Percentiles rank a stretch among this genome's conserved stretches.
These are phyloP conservation scores for Unio delphinus DNA, from an alignment of 2,888 invertebrate genomes.

Conservation along the genomic window DNA sequence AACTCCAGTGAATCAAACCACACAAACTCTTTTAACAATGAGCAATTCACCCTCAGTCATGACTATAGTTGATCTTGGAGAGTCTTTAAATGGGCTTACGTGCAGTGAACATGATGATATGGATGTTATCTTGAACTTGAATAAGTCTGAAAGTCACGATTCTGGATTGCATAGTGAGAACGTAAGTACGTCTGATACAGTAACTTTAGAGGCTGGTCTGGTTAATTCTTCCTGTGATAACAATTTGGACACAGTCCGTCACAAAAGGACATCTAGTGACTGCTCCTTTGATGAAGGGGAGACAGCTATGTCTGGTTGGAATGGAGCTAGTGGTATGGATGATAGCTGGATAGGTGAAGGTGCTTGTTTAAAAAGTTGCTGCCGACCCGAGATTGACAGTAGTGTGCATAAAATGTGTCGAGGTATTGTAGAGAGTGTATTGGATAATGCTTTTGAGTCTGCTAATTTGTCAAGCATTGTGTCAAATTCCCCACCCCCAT, in stretches of 20 bases:
- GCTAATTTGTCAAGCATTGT: background rate
- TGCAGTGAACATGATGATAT: constrained; percentile 10
- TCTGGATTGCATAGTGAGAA: constrained; percentile 65
- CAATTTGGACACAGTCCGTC: background rate
- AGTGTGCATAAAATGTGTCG: constrained; percentile 22
- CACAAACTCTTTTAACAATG: constrained; percentile 6
- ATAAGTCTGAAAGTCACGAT: constrained; percentile 64
- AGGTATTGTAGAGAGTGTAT: constrained; percentile 30
- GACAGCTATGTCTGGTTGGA: constrained; percentile 1
- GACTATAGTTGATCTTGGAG: constrained; percentile 18
- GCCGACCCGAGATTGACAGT: constrained; percentile 11
- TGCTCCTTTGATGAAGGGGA: constrained; percentile 1
- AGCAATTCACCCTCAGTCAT: constrained; percentile 15
- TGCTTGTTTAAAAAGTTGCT: constrained; percentile 15
- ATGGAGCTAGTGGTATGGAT: background rate
- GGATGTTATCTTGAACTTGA: constrained; percentile 27
- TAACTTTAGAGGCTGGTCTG: constrained; percentile 30
- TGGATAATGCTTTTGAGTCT: constrained; percentile 19
- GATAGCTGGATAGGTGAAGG: background rate
- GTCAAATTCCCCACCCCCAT: background rate
- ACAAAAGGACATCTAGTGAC: background rate
- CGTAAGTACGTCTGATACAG: constrained; percentile 57
- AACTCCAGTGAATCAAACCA: constrained; percentile 35
- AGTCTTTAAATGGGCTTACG: constrained; percentile 5
- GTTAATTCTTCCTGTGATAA: constrained; percentile 3